Evolutionary conservation across 2,797 vertebrate genomes (phyloP), one percentile per base, ranked within the genome.

Genomic region (Takifugu ocellatus): DNA sequence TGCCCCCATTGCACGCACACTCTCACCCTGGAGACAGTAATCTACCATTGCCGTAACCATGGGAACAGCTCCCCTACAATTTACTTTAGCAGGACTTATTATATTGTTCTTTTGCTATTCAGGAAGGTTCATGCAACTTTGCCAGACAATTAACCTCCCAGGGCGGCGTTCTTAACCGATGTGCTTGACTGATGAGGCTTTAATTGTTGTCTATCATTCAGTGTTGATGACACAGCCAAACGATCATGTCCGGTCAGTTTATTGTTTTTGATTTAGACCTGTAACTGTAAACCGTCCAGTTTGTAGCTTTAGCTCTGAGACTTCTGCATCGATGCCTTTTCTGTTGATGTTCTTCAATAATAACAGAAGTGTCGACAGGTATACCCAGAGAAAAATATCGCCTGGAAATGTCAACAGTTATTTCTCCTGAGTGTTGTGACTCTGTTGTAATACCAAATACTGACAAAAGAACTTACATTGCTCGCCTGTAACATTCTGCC

Each of bases 51-150:
- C 60, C 31, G 90, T 90, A 84, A 75, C 89, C 84, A 91, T 90
- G 75, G 86, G 69, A 90, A 86, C 85, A 3, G 63, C 66, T 87
- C 75, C 84, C 75, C 82, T 81, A 77, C 83, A 84, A 82, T 88
- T 88, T 74, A 63, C 69, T 79, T 77, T 74, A 58, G 69, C 56
- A 31, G 47, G 55, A 66, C 83, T 46, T 46, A n/a, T 51, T 51
- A n/a, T 75, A 83, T 89, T 88, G 71, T 86, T 84, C 73, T 75
- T 71, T 76, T 63, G 4, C 55, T 56, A 57, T 75, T 52, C 64
- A 68, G 70, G 77, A 49, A 46, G 70, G 51, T 45, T 42, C 49
- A 54, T 78, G 75, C 48, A 71, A 51, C 50, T 31, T 48, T 57
- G 10, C 12, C n/a, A 67, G 68, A 75, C 54, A 75, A 73, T 79